Conservation (phyloP, 1,140 invertebrate genomes). For the Caerostris extrusa region DNA sequence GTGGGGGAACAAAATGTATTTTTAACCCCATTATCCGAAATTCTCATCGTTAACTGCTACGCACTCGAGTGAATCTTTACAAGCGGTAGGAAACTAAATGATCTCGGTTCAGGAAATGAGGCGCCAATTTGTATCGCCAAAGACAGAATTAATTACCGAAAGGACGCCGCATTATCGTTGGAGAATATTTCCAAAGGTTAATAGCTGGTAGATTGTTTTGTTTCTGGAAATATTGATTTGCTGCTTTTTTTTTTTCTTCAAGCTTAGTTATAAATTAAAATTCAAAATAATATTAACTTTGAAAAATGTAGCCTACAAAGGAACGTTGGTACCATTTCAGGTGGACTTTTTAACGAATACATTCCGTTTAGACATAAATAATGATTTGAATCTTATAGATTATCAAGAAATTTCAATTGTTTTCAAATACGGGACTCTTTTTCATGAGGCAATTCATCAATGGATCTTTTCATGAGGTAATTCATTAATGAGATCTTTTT, state of each 20-base stretch:
- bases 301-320: not conserved
- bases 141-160: constrained; percentile 75
- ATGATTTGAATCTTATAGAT: no score
- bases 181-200: constrained; percentile 64
- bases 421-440: no score
- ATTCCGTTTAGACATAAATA: no score
- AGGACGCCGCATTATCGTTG: constrained; percentile 56
- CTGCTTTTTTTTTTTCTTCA: not conserved
- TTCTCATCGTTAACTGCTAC: constrained; percentile 71
- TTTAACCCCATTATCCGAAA: constrained; percentile 72
- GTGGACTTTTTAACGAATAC: no score
- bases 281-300: not conserved
- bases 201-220: constrained; percentile 41
- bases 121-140: constrained; percentile 76
- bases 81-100: constrained; percentile 72
- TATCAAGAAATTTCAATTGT: no score
- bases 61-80: constrained; percentile 67
- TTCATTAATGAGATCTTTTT: no score
- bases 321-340: no score
- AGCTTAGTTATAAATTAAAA: not conserved
- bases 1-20: constrained; percentile 66
- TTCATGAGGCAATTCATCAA: no score
- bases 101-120: constrained; percentile 73
- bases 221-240: constrained; percentile 52
- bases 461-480: no score